These are phyloP conservation scores for Grallaria varia DNA, from an alignment of 2,113 vertebrate genomes.

Conservation along the genomic window DNA sequence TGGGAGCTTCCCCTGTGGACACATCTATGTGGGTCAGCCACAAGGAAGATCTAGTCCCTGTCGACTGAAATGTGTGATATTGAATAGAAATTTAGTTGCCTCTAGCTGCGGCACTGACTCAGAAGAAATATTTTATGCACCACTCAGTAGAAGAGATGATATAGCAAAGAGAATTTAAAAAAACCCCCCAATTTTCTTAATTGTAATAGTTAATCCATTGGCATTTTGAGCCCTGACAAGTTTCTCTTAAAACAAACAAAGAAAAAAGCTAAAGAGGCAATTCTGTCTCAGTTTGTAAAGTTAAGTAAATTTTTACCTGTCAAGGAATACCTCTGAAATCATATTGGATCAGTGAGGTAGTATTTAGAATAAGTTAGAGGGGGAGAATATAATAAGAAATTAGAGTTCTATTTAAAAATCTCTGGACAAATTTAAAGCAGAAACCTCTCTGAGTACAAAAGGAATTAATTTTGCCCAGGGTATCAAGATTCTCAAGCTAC, in stretches of 20 bases:
- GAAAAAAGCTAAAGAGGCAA: not conserved
- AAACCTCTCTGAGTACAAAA: not conserved
- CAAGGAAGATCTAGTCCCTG: not conserved
- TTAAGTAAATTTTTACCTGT: not conserved
- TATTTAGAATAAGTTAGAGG: not conserved
- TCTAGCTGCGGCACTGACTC: not conserved
- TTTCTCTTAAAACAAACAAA: not conserved
- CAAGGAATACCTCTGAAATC: not conserved
- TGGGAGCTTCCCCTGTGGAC: not conserved
- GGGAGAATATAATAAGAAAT: not conserved
- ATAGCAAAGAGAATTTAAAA: too few relatives aligned
- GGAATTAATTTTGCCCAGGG: not conserved
- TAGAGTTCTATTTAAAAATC: not conserved
- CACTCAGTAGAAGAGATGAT: not conserved
- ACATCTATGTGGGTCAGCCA: not conserved
- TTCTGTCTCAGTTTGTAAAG: not conserved
- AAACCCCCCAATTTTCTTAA: not conserved
- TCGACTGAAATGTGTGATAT: not conserved
- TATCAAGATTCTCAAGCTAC: not conserved
- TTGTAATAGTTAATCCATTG: not conserved
- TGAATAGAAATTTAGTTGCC: not conserved
- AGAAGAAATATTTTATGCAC: slow-evolving; percentile 22
- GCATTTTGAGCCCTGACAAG: not conserved
- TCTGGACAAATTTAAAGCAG: not conserved
- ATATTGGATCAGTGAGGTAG: not conserved